A percentile compares a stretch with the other conserved stretches of the same genome.
These are phyloP conservation scores for Geopemphigus sp. DNA, from an alignment of 1,140 invertebrate genomes.

Conservation along the genomic window DNA sequence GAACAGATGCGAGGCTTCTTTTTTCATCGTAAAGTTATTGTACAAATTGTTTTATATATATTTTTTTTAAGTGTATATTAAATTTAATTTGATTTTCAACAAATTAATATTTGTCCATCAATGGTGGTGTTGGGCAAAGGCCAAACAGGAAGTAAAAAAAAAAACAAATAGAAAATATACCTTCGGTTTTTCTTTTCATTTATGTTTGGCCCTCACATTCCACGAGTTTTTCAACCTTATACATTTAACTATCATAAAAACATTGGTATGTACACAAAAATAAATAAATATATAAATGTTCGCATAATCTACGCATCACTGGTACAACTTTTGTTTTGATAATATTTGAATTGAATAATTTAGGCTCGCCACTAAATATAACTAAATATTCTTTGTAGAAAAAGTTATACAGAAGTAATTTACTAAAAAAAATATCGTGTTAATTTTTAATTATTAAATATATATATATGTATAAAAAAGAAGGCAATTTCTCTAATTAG, in stretches of 20 bases:
- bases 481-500: constrained; percentile 29
- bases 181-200: constrained; percentile 29
- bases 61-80: constrained; percentile 38
- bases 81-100: constrained; percentile 49
- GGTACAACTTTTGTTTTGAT: constrained; percentile 36
- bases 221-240: constrained; percentile 23
- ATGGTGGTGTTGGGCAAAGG: constrained; percentile 9
- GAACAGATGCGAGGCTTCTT: constrained; percentile 45
- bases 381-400: constrained; percentile 32
- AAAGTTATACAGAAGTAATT: constrained; percentile 38
- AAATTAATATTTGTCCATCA: constrained; percentile 40
- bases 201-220: neutral
- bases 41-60: constrained; percentile 36
- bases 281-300: constrained; percentile 49
- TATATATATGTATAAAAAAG: constrained; percentile 37
- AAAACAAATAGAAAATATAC: constrained; percentile 27
- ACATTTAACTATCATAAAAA: constrained; percentile 43
- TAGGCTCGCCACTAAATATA: constrained; percentile 33
- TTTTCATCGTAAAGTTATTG: constrained; percentile 25
- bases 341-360: constrained; percentile 25
- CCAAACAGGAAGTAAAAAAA: constrained; percentile 1
- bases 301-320: constrained; percentile 30
- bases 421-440: constrained; percentile 29
- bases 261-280: constrained; percentile 47
- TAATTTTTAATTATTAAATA: constrained; percentile 41